Percentiles rank a stretch among this genome's conserved stretches.
Evolutionary conservation across 1,140 invertebrate genomes (phyloP).

Genomic region (Zaprionus kolodkinae): DNA sequence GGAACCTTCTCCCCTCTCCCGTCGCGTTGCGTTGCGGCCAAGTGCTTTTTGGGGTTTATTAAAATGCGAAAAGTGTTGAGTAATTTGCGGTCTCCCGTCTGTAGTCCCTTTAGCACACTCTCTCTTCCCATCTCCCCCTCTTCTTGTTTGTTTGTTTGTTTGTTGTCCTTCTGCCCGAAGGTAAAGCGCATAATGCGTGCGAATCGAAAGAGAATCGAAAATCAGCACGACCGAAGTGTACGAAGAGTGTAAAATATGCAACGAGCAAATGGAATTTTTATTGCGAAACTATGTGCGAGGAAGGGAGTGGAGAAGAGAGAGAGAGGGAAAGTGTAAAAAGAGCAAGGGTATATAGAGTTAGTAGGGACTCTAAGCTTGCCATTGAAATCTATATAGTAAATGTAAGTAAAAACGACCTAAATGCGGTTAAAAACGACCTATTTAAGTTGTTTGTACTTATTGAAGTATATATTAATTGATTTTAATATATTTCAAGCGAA

Average conservation of each 20-base stretch:
- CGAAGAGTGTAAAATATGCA: background rate
- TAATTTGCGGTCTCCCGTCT: conserved; percentile 39
- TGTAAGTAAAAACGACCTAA: too few species aligned
- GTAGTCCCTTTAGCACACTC: background rate
- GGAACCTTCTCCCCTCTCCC: too few species aligned
- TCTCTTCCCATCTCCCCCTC: background rate
- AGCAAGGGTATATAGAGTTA: background rate
- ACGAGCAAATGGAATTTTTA: background rate
- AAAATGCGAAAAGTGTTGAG: conserved; percentile 53
- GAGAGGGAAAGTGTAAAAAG: background rate
- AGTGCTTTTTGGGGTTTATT: conserved; percentile 39
- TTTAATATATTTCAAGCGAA: too few species aligned
- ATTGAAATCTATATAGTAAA: too few species aligned
- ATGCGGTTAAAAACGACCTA: too few species aligned
- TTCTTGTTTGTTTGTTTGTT: background rate
- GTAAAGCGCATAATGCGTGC: background rate
- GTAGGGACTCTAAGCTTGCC: too few species aligned
- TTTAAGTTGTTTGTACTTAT: too few species aligned
- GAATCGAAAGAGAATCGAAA: background rate
- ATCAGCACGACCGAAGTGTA: background rate
- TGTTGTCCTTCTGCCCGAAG: background rate
- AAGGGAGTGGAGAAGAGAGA: background rate
- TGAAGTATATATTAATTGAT: too few species aligned
- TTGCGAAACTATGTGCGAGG: background rate
- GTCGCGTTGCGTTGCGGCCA: background rate